Percentiles rank a stretch among this genome's conserved stretches.
phyloP scores from a whole-genome alignment of 2,888 invertebrate species.

The Ormyrus nitidulus region DNA sequence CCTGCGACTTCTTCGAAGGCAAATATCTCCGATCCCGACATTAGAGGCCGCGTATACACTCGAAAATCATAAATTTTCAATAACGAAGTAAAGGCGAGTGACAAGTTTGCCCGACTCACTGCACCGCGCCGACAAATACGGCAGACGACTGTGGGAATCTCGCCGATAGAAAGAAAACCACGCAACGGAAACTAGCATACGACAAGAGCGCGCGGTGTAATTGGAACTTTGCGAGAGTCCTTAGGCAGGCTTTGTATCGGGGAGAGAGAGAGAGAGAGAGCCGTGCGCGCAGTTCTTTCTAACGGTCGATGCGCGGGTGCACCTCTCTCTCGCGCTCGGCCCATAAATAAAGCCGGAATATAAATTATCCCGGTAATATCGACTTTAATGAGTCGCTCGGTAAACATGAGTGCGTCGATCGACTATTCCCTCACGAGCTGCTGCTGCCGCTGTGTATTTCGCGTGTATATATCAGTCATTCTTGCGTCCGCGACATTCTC shows the following conservation, averaged over 20 bases:
- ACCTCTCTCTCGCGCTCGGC: neutral
- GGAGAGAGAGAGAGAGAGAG: too few relatives aligned
- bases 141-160: slow-evolving; percentile 38
- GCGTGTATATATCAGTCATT: slow-evolving; percentile 43
- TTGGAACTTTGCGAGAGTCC: slow-evolving; percentile 48
- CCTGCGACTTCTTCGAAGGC: too few relatives aligned
- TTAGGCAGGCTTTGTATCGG: slow-evolving; percentile 22
- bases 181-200: neutral
- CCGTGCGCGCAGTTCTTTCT: slow-evolving; percentile 29
- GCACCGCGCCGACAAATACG: slow-evolving; percentile 31
- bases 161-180: neutral
- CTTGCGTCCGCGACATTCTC: neutral
- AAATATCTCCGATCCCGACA: too few relatives aligned
- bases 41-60: neutral
- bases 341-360: slow-evolving; percentile 50
- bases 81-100: slow-evolving; percentile 39
- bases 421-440: neutral
- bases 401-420: slow-evolving; percentile 52
- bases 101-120: neutral
- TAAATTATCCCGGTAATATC: slow-evolving; percentile 52
- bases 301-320: slow-evolving; percentile 48
- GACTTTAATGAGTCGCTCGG: slow-evolving; percentile 51
- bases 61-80: slow-evolving; percentile 49
- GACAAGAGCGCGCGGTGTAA: slow-evolving; percentile 40
- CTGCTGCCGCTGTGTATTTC: neutral